These are phyloP conservation scores for Phainopepla nitens DNA, from an alignment of 2,113 vertebrate species.

Conservation along the genomic window DNA sequence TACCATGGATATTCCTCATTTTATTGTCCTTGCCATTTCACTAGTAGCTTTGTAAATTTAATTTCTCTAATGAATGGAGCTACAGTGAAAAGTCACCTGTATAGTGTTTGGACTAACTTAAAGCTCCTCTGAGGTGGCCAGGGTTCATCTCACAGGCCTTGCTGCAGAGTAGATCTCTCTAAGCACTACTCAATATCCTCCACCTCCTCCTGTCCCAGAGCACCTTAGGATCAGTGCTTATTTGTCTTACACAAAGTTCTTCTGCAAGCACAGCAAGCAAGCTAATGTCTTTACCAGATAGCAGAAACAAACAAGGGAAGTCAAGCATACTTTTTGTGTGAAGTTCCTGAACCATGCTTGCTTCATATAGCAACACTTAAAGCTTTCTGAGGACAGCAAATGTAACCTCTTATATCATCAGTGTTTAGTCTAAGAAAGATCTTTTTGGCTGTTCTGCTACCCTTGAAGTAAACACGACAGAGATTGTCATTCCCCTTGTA, in stretches of 20 bases:
- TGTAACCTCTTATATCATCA: background rate
- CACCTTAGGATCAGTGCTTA: background rate
- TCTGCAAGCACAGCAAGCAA: background rate
- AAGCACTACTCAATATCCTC: background rate
- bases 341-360: background rate
- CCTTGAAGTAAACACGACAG: conserved; percentile 46
- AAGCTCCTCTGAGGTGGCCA: background rate
- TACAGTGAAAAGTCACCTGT: background rate
- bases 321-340: background rate
- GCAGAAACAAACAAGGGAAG: background rate
- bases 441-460: background rate
- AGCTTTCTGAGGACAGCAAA: background rate
- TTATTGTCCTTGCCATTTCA: background rate
- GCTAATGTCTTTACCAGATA: background rate
- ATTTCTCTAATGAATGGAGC: background rate
- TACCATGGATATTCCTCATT: background rate
- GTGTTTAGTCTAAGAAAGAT: background rate
- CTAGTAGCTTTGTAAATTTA: background rate
- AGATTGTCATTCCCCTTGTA: conserved; percentile 59
- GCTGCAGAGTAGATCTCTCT: background rate
- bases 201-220: background rate
- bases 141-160: background rate
- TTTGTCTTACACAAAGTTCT: background rate
- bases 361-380: background rate
- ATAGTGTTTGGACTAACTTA: background rate